Conservation (phyloP, 1,140 invertebrate species). For the Triops longicaudatus region DNA sequence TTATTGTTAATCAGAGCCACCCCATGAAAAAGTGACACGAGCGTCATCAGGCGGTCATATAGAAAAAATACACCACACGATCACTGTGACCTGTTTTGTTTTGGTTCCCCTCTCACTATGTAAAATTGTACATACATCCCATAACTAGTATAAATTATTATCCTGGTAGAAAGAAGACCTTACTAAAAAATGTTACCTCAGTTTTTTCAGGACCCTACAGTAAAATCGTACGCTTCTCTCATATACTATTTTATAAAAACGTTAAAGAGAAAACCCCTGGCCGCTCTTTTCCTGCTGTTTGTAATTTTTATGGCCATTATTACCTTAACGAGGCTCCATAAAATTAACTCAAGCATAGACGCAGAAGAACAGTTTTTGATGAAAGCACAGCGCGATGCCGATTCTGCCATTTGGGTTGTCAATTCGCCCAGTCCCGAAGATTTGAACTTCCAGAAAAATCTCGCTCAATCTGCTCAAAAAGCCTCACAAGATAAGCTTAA, state of each 20-base stretch:
- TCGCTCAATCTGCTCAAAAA: not conserved
- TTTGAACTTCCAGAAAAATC: not conserved
- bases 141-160: too few species aligned
- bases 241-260: not conserved
- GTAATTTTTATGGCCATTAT: conserved; percentile 4
- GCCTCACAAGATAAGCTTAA: conserved; percentile 9
- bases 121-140: too few species aligned
- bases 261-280: conserved; percentile 16
- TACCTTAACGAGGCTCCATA: not conserved
- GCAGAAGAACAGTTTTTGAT: not conserved
- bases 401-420: conserved; percentile 4
- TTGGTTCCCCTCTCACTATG: too few species aligned
- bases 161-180: too few species aligned
- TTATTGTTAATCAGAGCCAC: too few species aligned
- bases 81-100: too few species aligned
- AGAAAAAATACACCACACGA: too few species aligned
- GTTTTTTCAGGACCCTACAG: not conserved
- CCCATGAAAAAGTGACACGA: too few species aligned
- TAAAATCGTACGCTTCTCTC: not conserved
- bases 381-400: not conserved
- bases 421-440: conserved; percentile 12
- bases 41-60: too few species aligned
- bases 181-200: not conserved
- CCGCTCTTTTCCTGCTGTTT: conserved; percentile 4
- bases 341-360: not conserved